phyloP scores from a whole-genome alignment of 2,797 vertebrate genomes.

The Alauda arvensis region DNA sequence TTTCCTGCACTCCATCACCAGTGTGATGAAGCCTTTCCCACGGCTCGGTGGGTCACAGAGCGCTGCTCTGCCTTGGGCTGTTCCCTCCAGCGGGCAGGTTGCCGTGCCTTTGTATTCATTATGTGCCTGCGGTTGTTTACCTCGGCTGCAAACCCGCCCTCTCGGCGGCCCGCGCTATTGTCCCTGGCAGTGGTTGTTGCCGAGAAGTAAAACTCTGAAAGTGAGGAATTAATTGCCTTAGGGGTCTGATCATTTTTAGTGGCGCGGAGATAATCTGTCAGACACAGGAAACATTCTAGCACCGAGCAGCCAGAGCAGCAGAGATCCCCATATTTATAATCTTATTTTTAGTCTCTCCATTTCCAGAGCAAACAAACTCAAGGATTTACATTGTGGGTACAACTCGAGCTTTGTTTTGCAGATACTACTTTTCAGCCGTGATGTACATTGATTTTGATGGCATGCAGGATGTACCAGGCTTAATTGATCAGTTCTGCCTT shows the following conservation, averaged over 20 bases:
- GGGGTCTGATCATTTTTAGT: slow-evolving; percentile 3
- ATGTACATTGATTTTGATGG: slow-evolving; percentile 1
- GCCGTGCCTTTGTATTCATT: neutral
- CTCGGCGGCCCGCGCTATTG: neutral
- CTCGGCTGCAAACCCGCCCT: neutral
- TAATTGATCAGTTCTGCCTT: slow-evolving; percentile 11
- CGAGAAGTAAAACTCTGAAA: neutral
- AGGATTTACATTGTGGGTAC: neutral
- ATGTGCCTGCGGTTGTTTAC: fast-evolving
- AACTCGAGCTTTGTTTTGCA: neutral
- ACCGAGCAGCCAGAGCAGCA: neutral
- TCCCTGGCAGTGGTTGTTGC: neutral
- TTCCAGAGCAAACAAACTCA: neutral
- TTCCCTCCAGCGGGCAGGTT: neutral
- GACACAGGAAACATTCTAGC: neutral
- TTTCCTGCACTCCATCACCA: fast-evolving
- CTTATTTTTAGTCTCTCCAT: neutral
- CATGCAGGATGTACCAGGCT: neutral
- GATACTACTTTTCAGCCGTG: neutral
- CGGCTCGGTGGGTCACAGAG: fast-evolving
- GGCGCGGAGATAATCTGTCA: neutral
- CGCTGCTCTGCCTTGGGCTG: neutral
- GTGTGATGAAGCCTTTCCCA: neutral
- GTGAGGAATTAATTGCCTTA: slow-evolving; percentile 21
- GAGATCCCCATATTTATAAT: neutral